phyloP scores from a whole-genome alignment of 1,140 invertebrate genomes.

The Euura saliciscinereae region DNA sequence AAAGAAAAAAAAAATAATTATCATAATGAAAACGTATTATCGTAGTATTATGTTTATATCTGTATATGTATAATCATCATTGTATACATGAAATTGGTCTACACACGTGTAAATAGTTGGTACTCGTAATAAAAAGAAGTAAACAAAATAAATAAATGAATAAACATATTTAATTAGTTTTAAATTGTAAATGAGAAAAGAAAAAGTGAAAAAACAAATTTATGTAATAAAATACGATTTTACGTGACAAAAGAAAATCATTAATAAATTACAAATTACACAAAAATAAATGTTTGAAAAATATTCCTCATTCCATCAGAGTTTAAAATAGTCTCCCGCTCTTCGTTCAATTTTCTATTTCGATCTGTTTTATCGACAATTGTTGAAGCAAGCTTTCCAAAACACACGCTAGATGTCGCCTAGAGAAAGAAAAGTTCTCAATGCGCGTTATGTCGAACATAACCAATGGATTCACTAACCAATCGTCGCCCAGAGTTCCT shows the following conservation, averaged over 20 bases:
- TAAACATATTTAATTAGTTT: constrained; percentile 45
- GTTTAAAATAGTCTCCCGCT: too few relatives aligned
- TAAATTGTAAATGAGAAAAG: constrained; percentile 46
- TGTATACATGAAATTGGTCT: constrained; percentile 11
- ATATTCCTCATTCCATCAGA: too few relatives aligned
- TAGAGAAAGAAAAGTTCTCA: too few relatives aligned
- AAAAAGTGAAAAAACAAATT: constrained; percentile 40
- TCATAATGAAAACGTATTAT: constrained; percentile 18
- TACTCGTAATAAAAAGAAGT: constrained; percentile 18
- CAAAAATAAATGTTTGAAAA: constrained; percentile 14
- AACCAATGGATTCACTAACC: too few relatives aligned
- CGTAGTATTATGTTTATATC: constrained; percentile 23
- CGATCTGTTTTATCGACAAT: too few relatives aligned
- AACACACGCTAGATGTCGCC: too few relatives aligned
- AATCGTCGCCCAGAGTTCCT: too few relatives aligned
- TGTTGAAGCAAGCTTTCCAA: too few relatives aligned
- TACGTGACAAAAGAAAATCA: background rate
- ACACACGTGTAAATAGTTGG: constrained; percentile 33
- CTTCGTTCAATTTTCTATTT: too few relatives aligned
- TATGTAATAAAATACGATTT: constrained; percentile 38
- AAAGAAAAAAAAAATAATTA: background rate
- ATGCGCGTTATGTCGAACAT: too few relatives aligned
- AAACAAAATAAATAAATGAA: constrained; percentile 14
- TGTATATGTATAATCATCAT: constrained; percentile 28
- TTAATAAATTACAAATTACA: constrained; percentile 44